Percentiles rank a stretch among this genome's conserved stretches.
Conservation (phyloP, 1,140 invertebrate genomes). For the Drosophila serrata region DNA sequence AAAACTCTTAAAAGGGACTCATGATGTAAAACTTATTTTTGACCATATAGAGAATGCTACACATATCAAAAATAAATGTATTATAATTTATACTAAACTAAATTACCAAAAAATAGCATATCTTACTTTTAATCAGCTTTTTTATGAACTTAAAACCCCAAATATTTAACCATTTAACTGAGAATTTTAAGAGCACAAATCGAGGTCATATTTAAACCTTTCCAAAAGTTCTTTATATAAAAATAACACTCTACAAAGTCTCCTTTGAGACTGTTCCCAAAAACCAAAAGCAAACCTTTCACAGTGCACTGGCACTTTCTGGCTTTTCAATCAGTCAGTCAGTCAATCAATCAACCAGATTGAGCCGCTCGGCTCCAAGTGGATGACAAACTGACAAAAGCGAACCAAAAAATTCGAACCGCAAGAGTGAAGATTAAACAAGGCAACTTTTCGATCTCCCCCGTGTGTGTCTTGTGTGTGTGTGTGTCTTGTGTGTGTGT, state of each 20-base stretch:
- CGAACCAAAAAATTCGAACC: slow-evolving; percentile 17
- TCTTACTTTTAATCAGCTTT: too few relatives aligned
- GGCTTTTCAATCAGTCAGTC: slow-evolving; percentile 38
- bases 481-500: slow-evolving; percentile 28
- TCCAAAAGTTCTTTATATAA: neutral
- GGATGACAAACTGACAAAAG: slow-evolving; percentile 38
- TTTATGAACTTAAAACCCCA: too few relatives aligned
- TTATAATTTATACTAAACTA: too few relatives aligned
- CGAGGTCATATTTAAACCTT: neutral
- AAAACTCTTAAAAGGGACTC: too few relatives aligned
- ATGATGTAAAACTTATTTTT: too few relatives aligned
- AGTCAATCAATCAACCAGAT: slow-evolving; percentile 27
- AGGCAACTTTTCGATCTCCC: slow-evolving; percentile 14
- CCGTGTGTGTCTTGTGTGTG: slow-evolving; percentile 28
- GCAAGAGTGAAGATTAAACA: slow-evolving; percentile 34
- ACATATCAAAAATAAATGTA: too few relatives aligned
- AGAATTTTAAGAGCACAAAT: too few relatives aligned
- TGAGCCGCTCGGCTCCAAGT: slow-evolving; percentile 14
- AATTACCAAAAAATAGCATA: too few relatives aligned
- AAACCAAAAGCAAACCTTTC: neutral
- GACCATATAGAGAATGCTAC: too few relatives aligned
- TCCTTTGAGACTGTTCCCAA: neutral
- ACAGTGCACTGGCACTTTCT: slow-evolving; percentile 27
- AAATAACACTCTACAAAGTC: neutral
- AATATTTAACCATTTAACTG: too few relatives aligned